Evolutionary conservation across 2,113 vertebrate species (phyloP).

Genomic region (Misgurnus anguillicaudatus): DNA sequence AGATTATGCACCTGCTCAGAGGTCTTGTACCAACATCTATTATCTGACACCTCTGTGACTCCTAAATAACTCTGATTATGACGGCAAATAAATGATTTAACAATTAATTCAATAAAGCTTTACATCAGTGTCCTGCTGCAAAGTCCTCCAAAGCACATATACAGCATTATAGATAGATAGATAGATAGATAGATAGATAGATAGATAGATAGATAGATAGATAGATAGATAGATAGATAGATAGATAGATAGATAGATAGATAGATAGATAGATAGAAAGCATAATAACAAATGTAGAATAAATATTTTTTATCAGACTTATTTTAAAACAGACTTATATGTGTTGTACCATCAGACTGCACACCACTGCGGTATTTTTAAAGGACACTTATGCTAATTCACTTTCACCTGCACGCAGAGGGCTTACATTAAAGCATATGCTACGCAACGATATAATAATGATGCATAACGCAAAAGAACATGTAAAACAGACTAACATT

Average conservation of each 20-base stretch:
- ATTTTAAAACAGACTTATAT: background rate
- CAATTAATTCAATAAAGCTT: background rate
- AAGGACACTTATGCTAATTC: slow-evolving; percentile 46
- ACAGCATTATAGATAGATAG: background rate
- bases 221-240: slow-evolving; percentile 2
- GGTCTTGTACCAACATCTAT: background rate
- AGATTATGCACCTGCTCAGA: background rate
- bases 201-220: background rate
- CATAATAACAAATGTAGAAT: background rate
- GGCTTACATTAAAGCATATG: slow-evolving; percentile 3
- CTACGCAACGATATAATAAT: background rate
- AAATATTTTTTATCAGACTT: no score
- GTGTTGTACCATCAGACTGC: slow-evolving; percentile 6
- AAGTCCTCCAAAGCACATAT: background rate
- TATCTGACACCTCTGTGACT: background rate
- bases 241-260: slow-evolving; percentile 19
- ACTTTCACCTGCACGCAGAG: slow-evolving; percentile 61
- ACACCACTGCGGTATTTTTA: slow-evolving; percentile 63
- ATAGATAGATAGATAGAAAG: slow-evolving; percentile 22
- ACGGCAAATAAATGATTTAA: background rate
- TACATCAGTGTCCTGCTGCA: no score
- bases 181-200: background rate
- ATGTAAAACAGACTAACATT: background rate
- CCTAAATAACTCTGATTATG: background rate
- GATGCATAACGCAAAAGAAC: background rate